Conservation (phyloP, 92 coral and sea anemone species). For the Parazoanthus darwini region DNA sequence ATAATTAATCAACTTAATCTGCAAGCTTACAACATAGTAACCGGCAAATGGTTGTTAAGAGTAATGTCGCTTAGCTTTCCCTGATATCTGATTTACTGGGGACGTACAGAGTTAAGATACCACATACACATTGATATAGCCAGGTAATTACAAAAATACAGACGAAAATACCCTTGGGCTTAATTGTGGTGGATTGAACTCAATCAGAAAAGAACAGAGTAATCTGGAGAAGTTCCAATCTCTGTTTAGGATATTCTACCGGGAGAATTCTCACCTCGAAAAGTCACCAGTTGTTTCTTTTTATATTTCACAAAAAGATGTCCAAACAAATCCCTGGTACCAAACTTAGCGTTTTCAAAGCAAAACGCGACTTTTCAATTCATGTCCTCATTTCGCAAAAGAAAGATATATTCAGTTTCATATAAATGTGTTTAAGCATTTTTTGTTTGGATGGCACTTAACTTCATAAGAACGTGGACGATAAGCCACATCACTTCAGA, state of each 20-base stretch:
- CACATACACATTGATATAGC: background rate
- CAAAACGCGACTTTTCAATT: slow-evolving; percentile 29
- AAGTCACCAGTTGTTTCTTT: slow-evolving; percentile 34
- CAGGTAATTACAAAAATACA: background rate
- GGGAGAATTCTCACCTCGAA: slow-evolving; percentile 32
- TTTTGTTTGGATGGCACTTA: background rate
- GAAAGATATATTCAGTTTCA: background rate
- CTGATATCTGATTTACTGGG: background rate
- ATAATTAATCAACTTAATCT: slow-evolving; percentile 45
- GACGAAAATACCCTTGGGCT: background rate
- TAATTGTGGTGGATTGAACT: background rate
- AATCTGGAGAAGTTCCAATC: background rate
- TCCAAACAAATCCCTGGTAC: slow-evolving; percentile 35
- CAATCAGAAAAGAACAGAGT: slow-evolving; percentile 1
- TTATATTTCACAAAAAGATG: slow-evolving; percentile 34
- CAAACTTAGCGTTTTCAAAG: slow-evolving; percentile 29
- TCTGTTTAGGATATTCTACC: background rate
- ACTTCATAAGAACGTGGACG: background rate
- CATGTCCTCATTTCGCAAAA: background rate
- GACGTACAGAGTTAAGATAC: background rate
- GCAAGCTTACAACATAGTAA: slow-evolving; percentile 42
- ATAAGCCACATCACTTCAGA: background rate
- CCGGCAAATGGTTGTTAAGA: slow-evolving; percentile 27
- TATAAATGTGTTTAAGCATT: background rate
- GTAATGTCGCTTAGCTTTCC: background rate